Percentiles rank a stretch among this genome's conserved stretches.
phyloP scores from a whole-genome alignment of 2,797 vertebrate genomes.

The Staurois parvus region DNA sequence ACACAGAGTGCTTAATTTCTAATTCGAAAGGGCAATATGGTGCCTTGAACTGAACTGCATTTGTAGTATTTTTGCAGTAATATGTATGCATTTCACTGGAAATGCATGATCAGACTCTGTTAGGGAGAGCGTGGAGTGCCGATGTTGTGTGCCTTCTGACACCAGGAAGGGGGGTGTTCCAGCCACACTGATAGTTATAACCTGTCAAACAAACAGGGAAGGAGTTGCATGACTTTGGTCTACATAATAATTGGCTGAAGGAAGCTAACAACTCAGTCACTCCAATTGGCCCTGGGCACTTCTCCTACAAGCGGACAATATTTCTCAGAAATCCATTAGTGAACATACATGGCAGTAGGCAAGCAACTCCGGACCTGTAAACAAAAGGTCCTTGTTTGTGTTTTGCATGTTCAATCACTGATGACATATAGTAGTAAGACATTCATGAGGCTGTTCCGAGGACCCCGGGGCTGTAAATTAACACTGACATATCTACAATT shows the following conservation, averaged over 20 bases:
- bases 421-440: constrained; percentile 63
- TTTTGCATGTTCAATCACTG: constrained; percentile 64
- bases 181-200: background rate
- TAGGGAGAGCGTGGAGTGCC: too few species aligned
- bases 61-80: too few species aligned
- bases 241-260: background rate
- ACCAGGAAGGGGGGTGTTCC: background rate
- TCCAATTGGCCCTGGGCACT: background rate
- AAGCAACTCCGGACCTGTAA: background rate
- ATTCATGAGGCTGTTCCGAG: constrained; percentile 67
- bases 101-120: too few species aligned
- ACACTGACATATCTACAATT: constrained; percentile 69
- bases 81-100: too few species aligned
- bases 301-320: background rate
- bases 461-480: constrained; percentile 70
- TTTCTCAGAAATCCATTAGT: background rate
- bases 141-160: background rate
- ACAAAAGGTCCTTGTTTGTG: constrained; percentile 58
- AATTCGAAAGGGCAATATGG: too few species aligned
- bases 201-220: background rate
- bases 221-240: background rate
- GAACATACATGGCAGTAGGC: background rate
- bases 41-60: too few species aligned
- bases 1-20: too few species aligned
- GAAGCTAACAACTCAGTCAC: background rate